Conservation (phyloP, 2,797 vertebrate species). For the Lacerta bilineata region DNA sequence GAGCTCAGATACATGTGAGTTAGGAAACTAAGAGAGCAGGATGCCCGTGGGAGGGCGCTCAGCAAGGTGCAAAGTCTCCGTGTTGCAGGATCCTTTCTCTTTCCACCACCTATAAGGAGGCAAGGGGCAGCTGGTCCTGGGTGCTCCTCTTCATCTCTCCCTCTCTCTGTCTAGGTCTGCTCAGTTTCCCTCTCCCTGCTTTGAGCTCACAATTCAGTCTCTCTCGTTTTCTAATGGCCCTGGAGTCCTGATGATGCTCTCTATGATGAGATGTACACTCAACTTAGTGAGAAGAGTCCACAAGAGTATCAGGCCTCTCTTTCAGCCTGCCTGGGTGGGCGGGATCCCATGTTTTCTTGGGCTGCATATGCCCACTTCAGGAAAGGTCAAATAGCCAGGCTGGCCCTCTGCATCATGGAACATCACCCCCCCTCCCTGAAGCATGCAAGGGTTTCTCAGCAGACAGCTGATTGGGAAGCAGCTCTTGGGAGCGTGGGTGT, state of each 20-base stretch:
- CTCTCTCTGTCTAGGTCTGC: not conserved
- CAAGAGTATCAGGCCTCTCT: not conserved
- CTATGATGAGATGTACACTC: not conserved
- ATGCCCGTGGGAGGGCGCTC: rapidly evolving
- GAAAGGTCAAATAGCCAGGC: not conserved
- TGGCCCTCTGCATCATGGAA: not conserved
- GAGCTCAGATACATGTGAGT: conserved; percentile 94
- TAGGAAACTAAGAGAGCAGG: not conserved
- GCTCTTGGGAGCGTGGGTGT: not conserved
- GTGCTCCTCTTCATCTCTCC: not conserved
- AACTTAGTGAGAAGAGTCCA: not conserved
- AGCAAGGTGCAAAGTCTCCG: not conserved
- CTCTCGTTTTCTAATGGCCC: no score
- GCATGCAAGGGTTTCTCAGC: not conserved
- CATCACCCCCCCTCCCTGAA: no score
- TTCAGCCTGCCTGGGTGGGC: not conserved
- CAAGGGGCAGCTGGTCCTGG: not conserved
- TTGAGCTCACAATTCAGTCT: not conserved
- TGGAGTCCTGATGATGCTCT: not conserved
- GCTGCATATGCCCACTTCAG: not conserved
- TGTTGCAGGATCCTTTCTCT: not conserved
- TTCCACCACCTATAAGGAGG: not conserved
- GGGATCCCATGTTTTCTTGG: not conserved
- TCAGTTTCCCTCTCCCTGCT: not conserved
- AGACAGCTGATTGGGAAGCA: not conserved